These are phyloP conservation scores for Smutsia temminckii DNA, from an alignment of 2,797 vertebrate species.

Conservation along the genomic window DNA sequence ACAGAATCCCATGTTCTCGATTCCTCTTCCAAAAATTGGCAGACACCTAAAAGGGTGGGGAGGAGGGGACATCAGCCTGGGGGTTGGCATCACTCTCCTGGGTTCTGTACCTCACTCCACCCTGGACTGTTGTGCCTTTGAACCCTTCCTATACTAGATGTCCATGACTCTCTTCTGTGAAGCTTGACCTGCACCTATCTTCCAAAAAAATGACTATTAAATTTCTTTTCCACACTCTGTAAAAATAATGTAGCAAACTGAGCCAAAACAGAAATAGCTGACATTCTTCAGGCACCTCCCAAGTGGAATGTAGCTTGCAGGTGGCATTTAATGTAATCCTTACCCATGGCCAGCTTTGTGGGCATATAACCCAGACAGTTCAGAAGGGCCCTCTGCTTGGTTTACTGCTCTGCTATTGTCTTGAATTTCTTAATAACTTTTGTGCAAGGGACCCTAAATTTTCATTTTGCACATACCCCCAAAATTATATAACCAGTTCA, in stretches of 20 bases:
- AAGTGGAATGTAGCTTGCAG: background rate
- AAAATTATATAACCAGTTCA: background rate
- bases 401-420: background rate
- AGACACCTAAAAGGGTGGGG: background rate
- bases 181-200: background rate
- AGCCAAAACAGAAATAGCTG: background rate
- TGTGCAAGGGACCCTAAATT: background rate
- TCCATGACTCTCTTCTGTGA: background rate
- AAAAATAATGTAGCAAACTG: background rate
- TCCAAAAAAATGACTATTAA: background rate
- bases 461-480: background rate
- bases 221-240: background rate
- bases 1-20: background rate
- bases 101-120: background rate
- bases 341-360: background rate
- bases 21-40: slow-evolving; percentile 59
- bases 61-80: background rate
- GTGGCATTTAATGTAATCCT: background rate
- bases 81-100: background rate
- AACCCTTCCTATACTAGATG: background rate
- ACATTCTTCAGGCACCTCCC: background rate
- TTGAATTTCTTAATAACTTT: background rate
- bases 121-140: background rate
- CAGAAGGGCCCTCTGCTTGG: background rate
- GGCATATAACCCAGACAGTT: background rate